phyloP scores from a whole-genome alignment of 2,113 vertebrate species.

The Neolamprologus falcicula region DNA sequence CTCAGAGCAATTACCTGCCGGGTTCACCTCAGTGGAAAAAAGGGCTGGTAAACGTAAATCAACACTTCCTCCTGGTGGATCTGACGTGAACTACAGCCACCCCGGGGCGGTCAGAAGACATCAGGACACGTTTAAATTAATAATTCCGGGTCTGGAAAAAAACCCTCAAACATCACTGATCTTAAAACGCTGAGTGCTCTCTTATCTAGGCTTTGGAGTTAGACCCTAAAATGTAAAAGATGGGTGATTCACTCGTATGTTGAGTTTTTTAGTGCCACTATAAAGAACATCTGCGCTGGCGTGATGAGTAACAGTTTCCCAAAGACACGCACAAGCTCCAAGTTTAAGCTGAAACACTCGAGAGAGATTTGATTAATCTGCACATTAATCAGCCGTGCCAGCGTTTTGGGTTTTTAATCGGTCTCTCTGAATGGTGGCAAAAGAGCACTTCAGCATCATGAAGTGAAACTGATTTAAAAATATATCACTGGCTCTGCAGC shows the following conservation, averaged over 20 bases:
- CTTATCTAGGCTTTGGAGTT: background rate
- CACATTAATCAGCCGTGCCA: background rate
- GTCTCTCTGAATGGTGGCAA: background rate
- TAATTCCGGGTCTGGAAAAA: background rate
- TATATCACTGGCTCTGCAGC: background rate
- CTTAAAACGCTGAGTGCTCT: background rate
- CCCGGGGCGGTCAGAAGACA: background rate
- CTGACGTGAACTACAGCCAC: slow-evolving; percentile 27
- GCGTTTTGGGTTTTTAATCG: background rate
- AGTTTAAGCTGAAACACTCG: background rate
- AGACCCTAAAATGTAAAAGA: background rate
- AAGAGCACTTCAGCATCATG: background rate
- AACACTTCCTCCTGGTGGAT: slow-evolving; percentile 66
- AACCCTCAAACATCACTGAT: background rate
- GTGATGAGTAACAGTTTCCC: background rate
- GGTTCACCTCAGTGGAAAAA: background rate
- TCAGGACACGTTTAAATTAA: background rate
- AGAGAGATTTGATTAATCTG: background rate
- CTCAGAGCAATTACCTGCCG: slow-evolving; percentile 33
- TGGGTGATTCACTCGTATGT: background rate
- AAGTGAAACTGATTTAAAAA: background rate
- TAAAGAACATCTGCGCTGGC: background rate
- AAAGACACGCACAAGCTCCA: background rate
- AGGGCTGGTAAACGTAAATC: slow-evolving; percentile 7
- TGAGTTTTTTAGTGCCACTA: background rate